Evolutionary conservation across 2,888 invertebrate species (phyloP), one percentile per base, ranked within the genome.

Genomic region (Sinelater perroti): DNA sequence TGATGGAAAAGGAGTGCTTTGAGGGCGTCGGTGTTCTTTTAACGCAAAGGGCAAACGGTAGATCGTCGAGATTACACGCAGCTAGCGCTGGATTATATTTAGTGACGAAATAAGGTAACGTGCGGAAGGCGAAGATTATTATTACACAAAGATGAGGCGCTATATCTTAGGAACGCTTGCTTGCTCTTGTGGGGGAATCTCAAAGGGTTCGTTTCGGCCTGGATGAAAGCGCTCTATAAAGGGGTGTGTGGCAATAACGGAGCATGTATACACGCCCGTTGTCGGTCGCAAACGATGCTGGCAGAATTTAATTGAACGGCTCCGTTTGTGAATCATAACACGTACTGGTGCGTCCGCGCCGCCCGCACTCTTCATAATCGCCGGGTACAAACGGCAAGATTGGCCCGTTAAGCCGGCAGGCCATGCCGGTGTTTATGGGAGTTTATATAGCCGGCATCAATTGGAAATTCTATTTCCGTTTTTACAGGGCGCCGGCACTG

Each of bases 241-340:
- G 56, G 63, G 52, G 52, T 64, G 61, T 65, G 61, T 61, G 63
- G 62, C 66, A 69, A 66, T 69, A 70, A 69, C 69, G 67, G 66
- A 57, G 65, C 61, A 65, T 67, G 66, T 69, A 70, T 70, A 70
- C 69, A 72, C 63, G 68, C 65, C 68, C 60, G 67, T 70, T 69
- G 67, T 70, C 65, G 70, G 67, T 67, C 66, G 64, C 69, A 69
- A 71, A 71, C 71, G 69, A 70, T 70, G 69, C 68, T 70, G 53
- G 61, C 66, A 56, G 60, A 54, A 62, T 62, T 63, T 63, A 69
- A 70, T 71, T 71, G 69, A 70, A 69, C 67, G 66, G 62, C 63
- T 63, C 61, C 65, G 61, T 69, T 70, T 67, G 53, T 56, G 57
- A 71, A 71, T 68, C 71, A 68, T 67, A 69, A 70, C 70, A 72